Evolutionary conservation across 2,113 vertebrate species (phyloP).

Genomic region (Piliocolobus tephrosceles): DNA sequence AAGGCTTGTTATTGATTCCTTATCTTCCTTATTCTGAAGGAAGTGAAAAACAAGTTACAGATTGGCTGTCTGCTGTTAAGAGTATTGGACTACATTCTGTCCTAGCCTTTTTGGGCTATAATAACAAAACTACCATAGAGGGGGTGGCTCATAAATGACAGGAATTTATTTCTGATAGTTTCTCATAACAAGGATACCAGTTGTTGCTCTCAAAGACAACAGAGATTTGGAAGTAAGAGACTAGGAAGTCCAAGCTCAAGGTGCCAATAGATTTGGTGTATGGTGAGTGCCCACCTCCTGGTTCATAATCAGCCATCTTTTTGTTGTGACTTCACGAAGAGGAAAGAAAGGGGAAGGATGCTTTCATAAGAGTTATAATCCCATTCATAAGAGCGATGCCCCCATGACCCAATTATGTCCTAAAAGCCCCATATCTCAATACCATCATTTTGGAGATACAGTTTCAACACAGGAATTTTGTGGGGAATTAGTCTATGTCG

Average conservation of each 20-base stretch:
- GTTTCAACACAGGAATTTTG: neutral
- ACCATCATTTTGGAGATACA: neutral
- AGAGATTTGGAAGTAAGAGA: neutral
- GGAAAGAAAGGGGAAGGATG: neutral
- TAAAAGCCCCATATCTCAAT: neutral
- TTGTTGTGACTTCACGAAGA: neutral
- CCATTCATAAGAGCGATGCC: accelerated
- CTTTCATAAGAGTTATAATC: neutral
- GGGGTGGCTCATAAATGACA: neutral
- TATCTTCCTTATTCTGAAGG: neutral
- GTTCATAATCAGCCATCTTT: neutral
- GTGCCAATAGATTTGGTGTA: neutral
- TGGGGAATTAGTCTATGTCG: neutral
- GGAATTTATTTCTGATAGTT: neutral
- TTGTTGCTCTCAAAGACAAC: no score
- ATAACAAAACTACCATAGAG: neutral
- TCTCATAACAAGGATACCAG: no score
- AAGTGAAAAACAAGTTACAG: neutral
- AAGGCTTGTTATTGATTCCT: neutral
- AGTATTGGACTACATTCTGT: neutral
- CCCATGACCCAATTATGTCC: no score
- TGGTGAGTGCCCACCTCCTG: neutral
- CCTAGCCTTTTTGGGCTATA: no score
- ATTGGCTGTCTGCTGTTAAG: neutral
- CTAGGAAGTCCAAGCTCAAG: neutral